Evolutionary conservation across 2,797 vertebrate species (phyloP).

Genomic region (Lemur catta): DNA sequence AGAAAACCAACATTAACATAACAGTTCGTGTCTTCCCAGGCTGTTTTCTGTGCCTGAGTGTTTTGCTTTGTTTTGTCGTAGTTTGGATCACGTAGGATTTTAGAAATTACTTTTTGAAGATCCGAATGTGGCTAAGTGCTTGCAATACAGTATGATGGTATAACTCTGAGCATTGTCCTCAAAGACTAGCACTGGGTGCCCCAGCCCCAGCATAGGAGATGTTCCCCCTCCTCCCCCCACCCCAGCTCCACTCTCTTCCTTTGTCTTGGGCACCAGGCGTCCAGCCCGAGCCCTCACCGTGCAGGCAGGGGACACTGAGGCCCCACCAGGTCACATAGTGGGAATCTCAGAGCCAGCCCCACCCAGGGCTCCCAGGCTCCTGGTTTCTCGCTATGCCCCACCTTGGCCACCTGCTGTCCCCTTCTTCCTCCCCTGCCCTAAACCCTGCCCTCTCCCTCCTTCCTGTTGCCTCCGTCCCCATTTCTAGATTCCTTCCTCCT

Average conservation of each 20-base stretch:
- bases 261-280: background rate
- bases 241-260: background rate
- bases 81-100: background rate
- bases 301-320: background rate
- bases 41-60: background rate
- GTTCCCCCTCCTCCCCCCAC: background rate
- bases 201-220: background rate
- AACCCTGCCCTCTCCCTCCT: too few relatives aligned
- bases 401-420: background rate
- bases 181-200: background rate
- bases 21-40: background rate
- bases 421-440: background rate
- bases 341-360: background rate
- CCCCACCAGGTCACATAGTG: background rate
- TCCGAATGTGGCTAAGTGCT: background rate
- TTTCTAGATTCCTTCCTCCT: background rate
- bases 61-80: background rate
- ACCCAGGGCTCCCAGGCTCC: background rate
- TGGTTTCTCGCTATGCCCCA: fast-evolving
- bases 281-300: too few relatives aligned
- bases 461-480: background rate
- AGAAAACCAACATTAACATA: background rate
- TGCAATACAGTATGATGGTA: fast-evolving
- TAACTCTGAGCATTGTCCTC: background rate
- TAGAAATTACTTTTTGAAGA: background rate